Evolutionary conservation across 2,888 invertebrate species (phyloP), one percentile per base, ranked within the genome.

Genomic region (Caenorhabditis parvicauda): DNA sequence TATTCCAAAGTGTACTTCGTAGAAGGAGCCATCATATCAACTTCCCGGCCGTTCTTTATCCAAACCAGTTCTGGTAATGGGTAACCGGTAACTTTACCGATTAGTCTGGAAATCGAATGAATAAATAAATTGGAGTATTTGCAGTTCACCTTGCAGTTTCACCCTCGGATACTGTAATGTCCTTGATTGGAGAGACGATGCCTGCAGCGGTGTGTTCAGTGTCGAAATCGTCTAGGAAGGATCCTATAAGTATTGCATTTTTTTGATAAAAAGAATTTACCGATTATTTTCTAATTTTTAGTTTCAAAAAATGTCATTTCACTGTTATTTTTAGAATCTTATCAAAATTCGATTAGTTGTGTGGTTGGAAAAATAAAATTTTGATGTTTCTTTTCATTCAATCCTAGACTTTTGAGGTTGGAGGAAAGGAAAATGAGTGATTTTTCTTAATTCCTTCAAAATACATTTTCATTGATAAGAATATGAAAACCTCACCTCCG

Each of bases 31-130:
- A 56, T 62, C 57, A 70, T 56, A 39, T 60, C 54, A 21, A 75
- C 60, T 45, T 79, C 79, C 21, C 67, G 56, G 54, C 77, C 79
- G 51, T 77, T 71, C 39, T 78, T 77, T 22, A 70, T 62, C 77
- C 77, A 77, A 44, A 75, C 59, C 54, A 74, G 62, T 29, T 70
- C 66, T 2, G 80, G 81, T 3, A 72, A 51, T 22, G 80, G 80
- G 25, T 70, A 74, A 1, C 78, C 78, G 21, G 64, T 75, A 46
- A 82, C 81, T 63, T 80, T 78, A 67, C 81, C 82, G 24, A 78
- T 59, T 61, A 82, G 52, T 28, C 71, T 71, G 43, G n/a, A 60
- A 25, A 19, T 21, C 9, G 7, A 9, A 19, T 44, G 6, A 24
- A 25, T 14, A 32, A 7, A 28, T n/a, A 47, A 47, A 32, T 32